Conservation (phyloP, 2,797 vertebrate genomes). For the Cossypha niveicapilla region DNA sequence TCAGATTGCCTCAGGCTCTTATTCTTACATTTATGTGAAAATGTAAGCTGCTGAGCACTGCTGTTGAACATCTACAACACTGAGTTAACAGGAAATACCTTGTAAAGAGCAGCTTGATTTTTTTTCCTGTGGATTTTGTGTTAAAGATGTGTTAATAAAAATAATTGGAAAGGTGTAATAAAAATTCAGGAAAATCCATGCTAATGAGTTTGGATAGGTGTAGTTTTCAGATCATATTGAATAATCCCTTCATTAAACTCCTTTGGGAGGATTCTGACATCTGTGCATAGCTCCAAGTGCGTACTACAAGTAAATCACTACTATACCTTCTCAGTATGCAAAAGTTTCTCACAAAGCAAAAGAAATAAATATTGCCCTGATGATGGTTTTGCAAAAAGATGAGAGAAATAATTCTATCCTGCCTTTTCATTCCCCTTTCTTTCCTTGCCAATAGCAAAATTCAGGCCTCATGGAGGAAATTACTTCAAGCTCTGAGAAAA, state of each 20-base stretch:
- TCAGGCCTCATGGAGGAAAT: not conserved
- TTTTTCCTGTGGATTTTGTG: slow-evolving; percentile 5
- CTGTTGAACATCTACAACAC: slow-evolving; percentile 28
- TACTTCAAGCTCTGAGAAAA: not conserved
- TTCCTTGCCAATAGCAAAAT: slow-evolving; percentile 8
- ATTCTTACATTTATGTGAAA: slow-evolving; percentile 69
- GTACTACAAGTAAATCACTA: not conserved
- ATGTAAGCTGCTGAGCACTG: slow-evolving; percentile 51
- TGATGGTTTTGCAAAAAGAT: not conserved
- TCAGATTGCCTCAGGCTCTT: slow-evolving; percentile 75
- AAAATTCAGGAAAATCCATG: slow-evolving; percentile 28
- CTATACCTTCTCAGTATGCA: not conserved
- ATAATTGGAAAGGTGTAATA: not conserved
- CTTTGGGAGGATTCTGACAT: not conserved
- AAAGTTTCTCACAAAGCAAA: not conserved
- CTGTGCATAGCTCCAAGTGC: not conserved
- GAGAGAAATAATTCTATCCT: not conserved
- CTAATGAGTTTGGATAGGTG: not conserved
- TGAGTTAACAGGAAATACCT: slow-evolving; percentile 38
- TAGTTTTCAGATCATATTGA: not conserved
- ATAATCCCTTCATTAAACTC: not conserved
- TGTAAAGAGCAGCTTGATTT: not conserved
- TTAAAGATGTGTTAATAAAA: slow-evolving; percentile 29
- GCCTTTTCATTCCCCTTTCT: not conserved
- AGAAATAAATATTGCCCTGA: not conserved